These are phyloP conservation scores for Atherinomorus stipes DNA, from an alignment of 2,113 vertebrate genomes.

Conservation along the genomic window DNA sequence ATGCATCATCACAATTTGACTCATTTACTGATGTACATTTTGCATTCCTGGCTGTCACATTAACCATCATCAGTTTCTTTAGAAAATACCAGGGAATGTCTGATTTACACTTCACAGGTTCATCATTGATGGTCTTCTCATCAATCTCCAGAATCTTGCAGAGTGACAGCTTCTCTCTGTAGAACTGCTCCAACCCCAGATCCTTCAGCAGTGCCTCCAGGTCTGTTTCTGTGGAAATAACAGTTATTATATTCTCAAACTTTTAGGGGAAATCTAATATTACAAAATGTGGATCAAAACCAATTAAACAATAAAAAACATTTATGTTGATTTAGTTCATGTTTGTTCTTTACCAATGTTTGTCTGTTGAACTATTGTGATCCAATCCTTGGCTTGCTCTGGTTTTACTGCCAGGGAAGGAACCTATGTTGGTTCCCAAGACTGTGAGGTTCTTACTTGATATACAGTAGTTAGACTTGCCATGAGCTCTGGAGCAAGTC, in stretches of 20 bases:
- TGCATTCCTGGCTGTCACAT: constrained; percentile 67
- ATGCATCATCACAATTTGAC: background rate
- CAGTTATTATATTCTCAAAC: background rate
- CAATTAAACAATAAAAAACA: too few species aligned
- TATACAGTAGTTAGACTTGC: too few species aligned
- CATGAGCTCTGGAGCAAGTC: too few species aligned
- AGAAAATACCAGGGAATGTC: constrained; percentile 69
- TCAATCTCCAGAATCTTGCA: constrained; percentile 61
- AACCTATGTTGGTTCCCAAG: too few species aligned
- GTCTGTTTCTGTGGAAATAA: background rate
- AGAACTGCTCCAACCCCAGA: constrained; percentile 42
- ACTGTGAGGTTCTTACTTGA: too few species aligned
- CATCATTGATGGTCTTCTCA: constrained; percentile 55
- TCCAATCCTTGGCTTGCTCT: too few species aligned
- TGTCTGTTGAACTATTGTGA: too few species aligned
- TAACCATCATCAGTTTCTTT: constrained; percentile 77
- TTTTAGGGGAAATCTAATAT: background rate
- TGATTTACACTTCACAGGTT: constrained; percentile 34
- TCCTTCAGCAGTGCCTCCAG: constrained; percentile 40
- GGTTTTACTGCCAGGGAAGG: too few species aligned
- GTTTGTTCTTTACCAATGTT: too few species aligned
- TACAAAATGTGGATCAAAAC: background rate
- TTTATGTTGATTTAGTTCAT: too few species aligned
- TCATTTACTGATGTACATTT: constrained; percentile 20
- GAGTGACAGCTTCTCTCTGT: constrained; percentile 58